These are phyloP conservation scores for Anguilla anguilla DNA, from an alignment of 2,797 vertebrate genomes.

Conservation along the genomic window DNA sequence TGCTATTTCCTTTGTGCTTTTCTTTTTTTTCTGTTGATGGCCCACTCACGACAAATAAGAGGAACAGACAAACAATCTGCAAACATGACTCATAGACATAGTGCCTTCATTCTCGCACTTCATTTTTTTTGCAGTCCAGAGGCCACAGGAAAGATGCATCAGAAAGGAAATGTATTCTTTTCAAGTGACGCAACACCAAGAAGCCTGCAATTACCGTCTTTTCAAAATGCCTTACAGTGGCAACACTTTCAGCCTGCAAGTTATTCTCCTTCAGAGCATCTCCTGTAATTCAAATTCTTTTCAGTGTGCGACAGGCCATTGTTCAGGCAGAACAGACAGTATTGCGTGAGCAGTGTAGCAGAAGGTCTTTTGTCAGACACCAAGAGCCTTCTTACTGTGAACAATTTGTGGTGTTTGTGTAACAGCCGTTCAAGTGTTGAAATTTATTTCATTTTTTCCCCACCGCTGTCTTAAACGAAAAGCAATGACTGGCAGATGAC, in stretches of 20 bases:
- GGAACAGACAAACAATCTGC: too few relatives aligned
- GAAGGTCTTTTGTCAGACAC: not conserved
- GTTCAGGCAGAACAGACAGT: not conserved
- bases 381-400: not conserved
- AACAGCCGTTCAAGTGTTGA: not conserved
- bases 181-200: not conserved
- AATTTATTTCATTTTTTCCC: too few relatives aligned
- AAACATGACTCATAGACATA: too few relatives aligned
- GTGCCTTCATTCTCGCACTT: too few relatives aligned
- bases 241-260: constrained; percentile 17
- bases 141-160: too few relatives aligned
- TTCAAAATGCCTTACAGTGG: constrained; percentile 37
- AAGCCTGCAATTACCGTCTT: constrained; percentile 42
- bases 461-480: too few relatives aligned
- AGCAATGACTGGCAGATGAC: too few relatives aligned
- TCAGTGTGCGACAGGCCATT: not conserved
- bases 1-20: too few relatives aligned
- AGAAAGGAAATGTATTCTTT: not conserved
- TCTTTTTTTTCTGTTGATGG: too few relatives aligned
- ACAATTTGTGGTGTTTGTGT: not conserved
- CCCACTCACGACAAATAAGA: too few relatives aligned
- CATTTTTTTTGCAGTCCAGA: too few relatives aligned
- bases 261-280: not conserved
- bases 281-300: not conserved
- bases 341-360: not conserved